These are phyloP conservation scores for Drosophila nigricruria DNA, from an alignment of 2,888 invertebrate genomes.

Conservation along the genomic window DNA sequence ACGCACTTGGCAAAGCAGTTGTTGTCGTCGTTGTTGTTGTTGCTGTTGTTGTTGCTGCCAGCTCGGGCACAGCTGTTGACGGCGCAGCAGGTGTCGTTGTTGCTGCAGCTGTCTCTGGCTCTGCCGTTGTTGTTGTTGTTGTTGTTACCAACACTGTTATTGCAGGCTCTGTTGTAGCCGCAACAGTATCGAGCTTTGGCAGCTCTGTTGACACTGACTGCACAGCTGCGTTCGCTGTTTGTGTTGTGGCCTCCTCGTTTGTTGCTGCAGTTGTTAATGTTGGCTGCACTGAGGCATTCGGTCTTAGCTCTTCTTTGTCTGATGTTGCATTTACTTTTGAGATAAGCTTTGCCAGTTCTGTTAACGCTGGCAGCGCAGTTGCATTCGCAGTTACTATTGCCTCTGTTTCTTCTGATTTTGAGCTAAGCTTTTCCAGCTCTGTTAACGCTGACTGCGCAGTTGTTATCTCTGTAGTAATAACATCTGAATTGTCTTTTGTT, in stretches of 20 bases:
- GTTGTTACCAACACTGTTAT: constrained; percentile 2
- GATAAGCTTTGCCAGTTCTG: constrained; percentile 1
- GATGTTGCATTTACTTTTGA: background rate
- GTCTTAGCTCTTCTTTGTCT: background rate
- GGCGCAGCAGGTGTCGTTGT: constrained; percentile 17
- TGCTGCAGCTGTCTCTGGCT: constrained; percentile 30
- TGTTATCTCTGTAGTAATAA: background rate
- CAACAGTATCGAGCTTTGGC: constrained; percentile 3
- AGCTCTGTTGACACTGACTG: constrained; percentile 23
- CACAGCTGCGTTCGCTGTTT: background rate
- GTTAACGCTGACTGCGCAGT: constrained; percentile 1
- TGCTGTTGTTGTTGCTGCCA: constrained; percentile 6
- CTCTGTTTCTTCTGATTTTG: background rate
- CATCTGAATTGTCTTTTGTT: background rate
- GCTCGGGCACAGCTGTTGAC: constrained; percentile 46
- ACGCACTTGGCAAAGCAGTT: constrained; percentile 40
- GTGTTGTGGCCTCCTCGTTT: background rate
- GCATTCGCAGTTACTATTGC: constrained; percentile 2
- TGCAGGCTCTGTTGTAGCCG: background rate
- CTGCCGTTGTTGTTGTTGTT: constrained; percentile 3
- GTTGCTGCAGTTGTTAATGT: background rate
- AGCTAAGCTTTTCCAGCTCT: background rate
- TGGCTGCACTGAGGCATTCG: background rate
- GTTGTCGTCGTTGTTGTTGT: constrained; percentile 31
- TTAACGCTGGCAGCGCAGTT: constrained; percentile 7